These are phyloP conservation scores for Euphydryas editha DNA, from an alignment of 2,888 invertebrate genomes.

Conservation along the genomic window DNA sequence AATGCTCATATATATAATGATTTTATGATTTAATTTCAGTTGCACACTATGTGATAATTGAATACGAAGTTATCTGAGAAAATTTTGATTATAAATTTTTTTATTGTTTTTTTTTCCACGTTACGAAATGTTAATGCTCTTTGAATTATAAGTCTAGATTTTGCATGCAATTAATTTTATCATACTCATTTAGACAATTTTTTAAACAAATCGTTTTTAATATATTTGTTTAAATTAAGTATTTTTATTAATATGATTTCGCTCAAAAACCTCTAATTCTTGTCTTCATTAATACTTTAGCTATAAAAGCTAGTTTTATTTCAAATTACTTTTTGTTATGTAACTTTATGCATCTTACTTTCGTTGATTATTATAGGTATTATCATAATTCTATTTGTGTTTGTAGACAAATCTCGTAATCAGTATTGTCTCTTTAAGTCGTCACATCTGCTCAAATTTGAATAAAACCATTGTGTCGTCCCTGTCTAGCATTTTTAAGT, in stretches of 20 bases:
- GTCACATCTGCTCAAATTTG: conserved; percentile 27
- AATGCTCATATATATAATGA: conserved; percentile 11
- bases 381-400: conserved; percentile 13
- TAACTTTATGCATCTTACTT: conserved; percentile 5
- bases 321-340: neutral
- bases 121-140: neutral
- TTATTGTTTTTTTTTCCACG: neutral
- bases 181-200: too few relatives aligned
- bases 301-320: neutral
- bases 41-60: neutral
- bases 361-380: conserved; percentile 2
- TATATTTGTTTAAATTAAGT: too few relatives aligned
- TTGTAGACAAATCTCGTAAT: neutral
- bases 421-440: conserved; percentile 3
- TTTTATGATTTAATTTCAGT: conserved; percentile 6
- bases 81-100: neutral
- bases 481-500: conserved; percentile 22
- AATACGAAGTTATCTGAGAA: too few relatives aligned
- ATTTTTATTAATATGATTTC: too few relatives aligned
- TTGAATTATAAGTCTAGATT: neutral
- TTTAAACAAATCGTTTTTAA: too few relatives aligned
- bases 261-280: too few relatives aligned
- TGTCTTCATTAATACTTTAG: too few relatives aligned
- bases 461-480: conserved; percentile 23
- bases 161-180: neutral